These are phyloP conservation scores for Glaucidium brasilianum DNA, from an alignment of 2,113 vertebrate species.

Conservation along the genomic window DNA sequence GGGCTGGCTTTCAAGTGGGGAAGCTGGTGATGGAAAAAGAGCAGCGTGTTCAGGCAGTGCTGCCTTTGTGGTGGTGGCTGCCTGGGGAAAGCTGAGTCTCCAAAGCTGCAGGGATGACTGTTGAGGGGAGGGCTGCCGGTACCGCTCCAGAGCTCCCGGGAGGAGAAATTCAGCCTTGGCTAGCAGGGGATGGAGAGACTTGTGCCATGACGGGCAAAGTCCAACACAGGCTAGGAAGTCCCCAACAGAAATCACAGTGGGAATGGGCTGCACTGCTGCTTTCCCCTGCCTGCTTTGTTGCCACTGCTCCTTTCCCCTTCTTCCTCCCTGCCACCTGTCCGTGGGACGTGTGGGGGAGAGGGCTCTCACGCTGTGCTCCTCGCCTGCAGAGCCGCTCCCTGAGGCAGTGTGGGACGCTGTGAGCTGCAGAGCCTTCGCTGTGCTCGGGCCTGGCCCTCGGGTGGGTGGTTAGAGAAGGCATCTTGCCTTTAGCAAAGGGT, in stretches of 20 bases:
- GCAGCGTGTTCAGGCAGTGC: background rate
- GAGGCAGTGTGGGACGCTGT: background rate
- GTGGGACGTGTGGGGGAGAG: accelerated
- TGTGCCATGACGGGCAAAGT: background rate
- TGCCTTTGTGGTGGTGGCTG: background rate
- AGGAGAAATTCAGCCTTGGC: background rate
- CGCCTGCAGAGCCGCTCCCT: background rate
- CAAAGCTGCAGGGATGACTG: background rate
- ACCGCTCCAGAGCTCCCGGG: background rate
- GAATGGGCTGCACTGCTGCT: background rate
- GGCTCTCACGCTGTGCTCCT: accelerated
- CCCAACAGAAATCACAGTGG: background rate
- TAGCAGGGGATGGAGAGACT: background rate
- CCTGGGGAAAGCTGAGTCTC: background rate
- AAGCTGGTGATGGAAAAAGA: background rate
- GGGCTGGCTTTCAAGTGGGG: background rate
- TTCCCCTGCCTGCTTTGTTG: background rate
- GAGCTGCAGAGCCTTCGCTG: background rate
- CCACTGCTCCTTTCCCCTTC: background rate
- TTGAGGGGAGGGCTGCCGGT: background rate
- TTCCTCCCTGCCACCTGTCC: background rate
- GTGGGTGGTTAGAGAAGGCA: background rate
- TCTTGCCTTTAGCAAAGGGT: background rate
- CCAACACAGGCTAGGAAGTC: background rate
- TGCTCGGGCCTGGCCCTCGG: background rate